Evolutionary conservation across 1,140 invertebrate species (phyloP).

Genomic region (Archegozetes longisetosus): DNA sequence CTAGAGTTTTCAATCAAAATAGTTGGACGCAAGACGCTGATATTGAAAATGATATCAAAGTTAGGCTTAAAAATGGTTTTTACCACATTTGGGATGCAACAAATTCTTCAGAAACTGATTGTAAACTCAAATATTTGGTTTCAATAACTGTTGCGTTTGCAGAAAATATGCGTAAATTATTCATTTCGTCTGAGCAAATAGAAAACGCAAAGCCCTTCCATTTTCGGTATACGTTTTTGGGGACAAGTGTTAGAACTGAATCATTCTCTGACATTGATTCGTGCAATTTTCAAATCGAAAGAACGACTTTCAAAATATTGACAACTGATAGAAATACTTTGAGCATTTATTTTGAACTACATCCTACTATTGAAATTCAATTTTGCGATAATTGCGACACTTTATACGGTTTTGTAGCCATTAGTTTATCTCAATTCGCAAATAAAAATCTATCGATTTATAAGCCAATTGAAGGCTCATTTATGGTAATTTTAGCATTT

Average conservation of each 20-base stretch:
- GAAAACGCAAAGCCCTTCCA: constrained; percentile 23
- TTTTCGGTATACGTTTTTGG: constrained; percentile 34
- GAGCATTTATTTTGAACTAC: constrained; percentile 27
- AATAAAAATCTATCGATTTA: not conserved
- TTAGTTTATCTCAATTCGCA: not conserved
- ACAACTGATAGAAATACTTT: constrained; percentile 28
- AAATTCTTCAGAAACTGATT: not conserved
- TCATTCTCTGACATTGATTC: constrained; percentile 31
- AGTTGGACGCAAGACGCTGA: not conserved
- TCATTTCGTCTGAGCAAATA: not conserved
- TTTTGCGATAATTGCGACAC: not conserved
- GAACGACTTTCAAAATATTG: constrained; percentile 30
- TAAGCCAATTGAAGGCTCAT: not conserved
- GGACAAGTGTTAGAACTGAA: constrained; percentile 33
- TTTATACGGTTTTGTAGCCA: constrained; percentile 9
- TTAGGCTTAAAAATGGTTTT: not conserved
- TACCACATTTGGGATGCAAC: constrained; percentile 16
- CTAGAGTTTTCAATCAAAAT: not conserved
- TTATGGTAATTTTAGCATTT: constrained; percentile 6
- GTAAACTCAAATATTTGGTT: not conserved
- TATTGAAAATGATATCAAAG: constrained; percentile 11
- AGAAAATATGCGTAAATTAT: constrained; percentile 1
- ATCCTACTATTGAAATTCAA: constrained; percentile 30
- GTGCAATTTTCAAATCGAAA: constrained; percentile 31
- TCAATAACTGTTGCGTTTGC: not conserved